phyloP scores from a whole-genome alignment of 2,888 invertebrate genomes.

The Tetrapedia diversipes region DNA sequence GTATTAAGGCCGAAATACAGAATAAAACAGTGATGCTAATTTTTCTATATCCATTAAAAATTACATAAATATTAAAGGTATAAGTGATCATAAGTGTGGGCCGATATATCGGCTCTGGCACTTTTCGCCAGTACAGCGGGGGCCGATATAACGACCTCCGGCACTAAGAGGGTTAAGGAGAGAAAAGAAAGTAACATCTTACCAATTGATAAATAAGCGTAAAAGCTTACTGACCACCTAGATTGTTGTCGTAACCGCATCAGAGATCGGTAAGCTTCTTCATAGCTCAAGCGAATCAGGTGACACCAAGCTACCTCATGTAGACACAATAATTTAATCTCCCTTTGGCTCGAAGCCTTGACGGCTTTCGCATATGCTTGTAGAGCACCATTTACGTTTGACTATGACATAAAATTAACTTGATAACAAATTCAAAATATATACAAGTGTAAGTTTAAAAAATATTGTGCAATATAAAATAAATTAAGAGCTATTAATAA shows the following conservation, averaged over 20 bases:
- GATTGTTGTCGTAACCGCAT: conserved; percentile 85
- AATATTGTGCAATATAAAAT: no score
- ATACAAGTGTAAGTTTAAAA: no score
- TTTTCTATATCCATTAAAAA: no score
- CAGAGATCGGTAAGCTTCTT: conserved; percentile 84
- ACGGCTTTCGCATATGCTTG: conserved; percentile 85
- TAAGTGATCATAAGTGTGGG: no score
- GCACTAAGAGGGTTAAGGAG: background rate
- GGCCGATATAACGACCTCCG: no score
- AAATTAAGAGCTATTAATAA: no score
- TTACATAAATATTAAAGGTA: no score
- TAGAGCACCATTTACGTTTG: conserved; percentile 85
- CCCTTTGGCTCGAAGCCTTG: conserved; percentile 86
- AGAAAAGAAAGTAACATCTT: conserved; percentile 10
- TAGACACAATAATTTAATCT: conserved; percentile 86
- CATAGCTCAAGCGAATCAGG: conserved; percentile 86
- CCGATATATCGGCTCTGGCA: no score
- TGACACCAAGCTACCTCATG: conserved; percentile 89
- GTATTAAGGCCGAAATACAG: no score
- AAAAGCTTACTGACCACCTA: conserved; percentile 87
- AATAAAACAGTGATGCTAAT: no score
- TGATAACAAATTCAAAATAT: background rate
- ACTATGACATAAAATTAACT: conserved; percentile 80
- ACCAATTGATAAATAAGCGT: conserved; percentile 86
- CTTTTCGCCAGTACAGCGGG: no score